phyloP scores from a whole-genome alignment of 2,113 vertebrate species.

The Triplophysa rosa region DNA sequence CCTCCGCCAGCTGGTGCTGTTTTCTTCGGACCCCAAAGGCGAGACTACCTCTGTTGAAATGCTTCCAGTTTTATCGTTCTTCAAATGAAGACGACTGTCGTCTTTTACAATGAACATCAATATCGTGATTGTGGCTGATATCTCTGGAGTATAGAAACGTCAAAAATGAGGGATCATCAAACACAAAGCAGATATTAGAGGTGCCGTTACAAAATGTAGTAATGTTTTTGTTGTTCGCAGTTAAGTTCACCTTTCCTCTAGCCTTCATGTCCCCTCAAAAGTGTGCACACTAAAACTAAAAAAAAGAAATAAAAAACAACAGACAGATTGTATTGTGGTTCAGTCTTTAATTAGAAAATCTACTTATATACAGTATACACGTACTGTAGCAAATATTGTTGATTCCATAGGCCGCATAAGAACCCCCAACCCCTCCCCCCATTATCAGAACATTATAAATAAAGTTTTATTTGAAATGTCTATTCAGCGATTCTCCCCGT shows the following conservation, averaged over 20 bases:
- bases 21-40: background rate
- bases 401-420: constrained; percentile 41
- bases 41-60: too few species aligned
- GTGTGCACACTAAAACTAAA: background rate
- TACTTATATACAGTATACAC: constrained; percentile 51
- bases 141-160: too few species aligned
- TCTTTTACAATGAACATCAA: too few species aligned
- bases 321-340: background rate
- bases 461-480: constrained; percentile 57
- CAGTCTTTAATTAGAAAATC: constrained; percentile 54
- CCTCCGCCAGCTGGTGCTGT: background rate
- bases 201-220: too few species aligned
- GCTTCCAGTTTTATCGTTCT: too few species aligned
- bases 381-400: constrained; percentile 52
- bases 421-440: background rate
- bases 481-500: constrained; percentile 45
- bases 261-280: too few species aligned
- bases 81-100: too few species aligned
- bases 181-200: too few species aligned
- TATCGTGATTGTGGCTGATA: too few species aligned
- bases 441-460: constrained; percentile 44
- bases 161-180: too few species aligned
- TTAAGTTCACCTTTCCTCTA: too few species aligned
- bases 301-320: background rate
- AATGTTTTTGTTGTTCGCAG: too few species aligned